Base-by-base conservation (phyloP, 2,113 vertebrate species). In the Chloropsis hardwickii region DNA sequence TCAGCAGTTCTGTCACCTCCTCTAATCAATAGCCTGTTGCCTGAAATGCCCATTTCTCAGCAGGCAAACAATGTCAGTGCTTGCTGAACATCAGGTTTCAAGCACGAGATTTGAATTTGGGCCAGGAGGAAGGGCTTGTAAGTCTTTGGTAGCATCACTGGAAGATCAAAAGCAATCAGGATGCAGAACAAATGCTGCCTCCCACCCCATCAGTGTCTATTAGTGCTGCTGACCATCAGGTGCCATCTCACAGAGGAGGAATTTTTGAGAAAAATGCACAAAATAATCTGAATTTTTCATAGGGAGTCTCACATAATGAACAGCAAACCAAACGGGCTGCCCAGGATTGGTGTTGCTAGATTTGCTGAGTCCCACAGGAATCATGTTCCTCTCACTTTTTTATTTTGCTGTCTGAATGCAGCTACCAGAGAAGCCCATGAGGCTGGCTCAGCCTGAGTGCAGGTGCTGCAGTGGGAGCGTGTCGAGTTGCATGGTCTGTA, bases 401-500 rank as follows among this genome's bases (percentile, higher is more conserved):
- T 40, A 4, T 62, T 71, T 50, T 50, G 39, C 56, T 6, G 2
- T 39, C 27, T 48, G 54, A 22, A 16, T 54, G 28, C 56, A 40
- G 1, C 33, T 33, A 17, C 33, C 5, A 11, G 20, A 35, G 64
- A 29, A 64, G 19, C 40, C 51, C 2, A 0, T 65, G 6, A 35
- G 40, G 14, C 1, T 5, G 72, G 25, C 42, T 48, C 40, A 24
- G 54, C 12, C 42, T 3, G 14, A 19, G n/a, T 4, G 14, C 33
- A 17, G 14, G 11, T 1, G 1, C 42, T 66, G 56, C 35, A 20
- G 0, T 16, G n/a, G 25, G 8, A 13, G 27, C 12, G 14, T 33
- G 9, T 48, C 4, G 1, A 2, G 1, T 15, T 21, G 20, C 12
- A 0, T 14, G 47, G 18, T 28, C 33, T 33, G 45, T 50, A 14